Evolutionary conservation across 2,888 invertebrate genomes (phyloP), one percentile per base, ranked within the genome.

Genomic region (Lasius fuliginosus): DNA sequence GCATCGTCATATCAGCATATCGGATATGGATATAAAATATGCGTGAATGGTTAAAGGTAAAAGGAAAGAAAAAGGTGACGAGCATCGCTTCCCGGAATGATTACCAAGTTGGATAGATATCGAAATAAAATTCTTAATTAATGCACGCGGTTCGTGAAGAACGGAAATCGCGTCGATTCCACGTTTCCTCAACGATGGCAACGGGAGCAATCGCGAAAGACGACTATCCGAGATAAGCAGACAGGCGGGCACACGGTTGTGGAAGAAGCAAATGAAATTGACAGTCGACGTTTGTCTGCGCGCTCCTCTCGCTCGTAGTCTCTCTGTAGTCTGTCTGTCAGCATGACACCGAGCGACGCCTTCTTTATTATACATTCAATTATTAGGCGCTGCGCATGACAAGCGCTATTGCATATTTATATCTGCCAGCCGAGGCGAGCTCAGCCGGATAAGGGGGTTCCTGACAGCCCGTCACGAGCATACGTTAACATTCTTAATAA

Each of bases 311-410:
- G 33, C 84, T 86, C 86, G 85, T 85, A 83, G 84, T 85, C 90
- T 90, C 87, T 84, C 87, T 84, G 90, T 87, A 89, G 89, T 89
- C 91, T 90, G 89, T 89, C 90, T 94, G 92, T 93, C 94, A 93
- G 92, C 93, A 88, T 94, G 94, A 94, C 94, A 92, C 87, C 91
- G 89, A 90, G 91, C 93, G 92, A 94, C 94, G 93, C 94, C 94
- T 94, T 94, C 94, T 94, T 94, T 94, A 94, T 94, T 94, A 94
- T 94, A 94, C 94, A 94, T 94, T 94, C 94, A 94, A 94, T 94
- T 94, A 94, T 94, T 94, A 94, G 94, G 93, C 92, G 92, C 94
- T 94, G 94, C 93, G 92, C 93, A 92, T 93, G 94, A 94, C 94
- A 94, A 93, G 93, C 92, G 90, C 93, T 94, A 92, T 94, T 94